Percentiles rank a stretch among this genome's conserved stretches.
phyloP scores from a whole-genome alignment of 2,113 vertebrate species.

The Pterocles orientalis region DNA sequence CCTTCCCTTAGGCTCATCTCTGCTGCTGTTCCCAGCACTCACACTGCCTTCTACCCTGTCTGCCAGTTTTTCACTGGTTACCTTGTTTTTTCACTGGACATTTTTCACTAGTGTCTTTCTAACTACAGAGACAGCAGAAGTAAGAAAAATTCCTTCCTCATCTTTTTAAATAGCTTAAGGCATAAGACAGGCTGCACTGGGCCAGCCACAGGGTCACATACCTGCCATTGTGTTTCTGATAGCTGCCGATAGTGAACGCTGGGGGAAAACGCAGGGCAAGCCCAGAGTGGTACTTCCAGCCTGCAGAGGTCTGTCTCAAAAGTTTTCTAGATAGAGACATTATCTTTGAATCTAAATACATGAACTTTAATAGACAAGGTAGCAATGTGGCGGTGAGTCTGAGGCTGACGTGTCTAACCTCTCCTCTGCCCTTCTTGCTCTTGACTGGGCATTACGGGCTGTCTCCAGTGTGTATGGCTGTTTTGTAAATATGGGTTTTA shows the following conservation, averaged over 20 bases:
- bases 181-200: not conserved
- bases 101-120: not conserved
- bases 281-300: not conserved
- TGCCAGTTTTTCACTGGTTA: not conserved
- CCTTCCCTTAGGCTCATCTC: not conserved
- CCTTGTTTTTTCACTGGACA: not conserved
- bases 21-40: not conserved
- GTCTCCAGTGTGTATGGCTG: not conserved
- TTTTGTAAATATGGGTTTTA: not conserved
- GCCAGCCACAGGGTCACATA: not conserved
- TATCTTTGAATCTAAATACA: not conserved
- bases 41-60: not conserved
- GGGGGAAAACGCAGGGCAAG: not conserved
- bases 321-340: not conserved
- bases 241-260: not conserved
- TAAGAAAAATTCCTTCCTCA: not conserved
- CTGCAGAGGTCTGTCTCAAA: not conserved
- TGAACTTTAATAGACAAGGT: not conserved
- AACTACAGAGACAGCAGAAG: not conserved
- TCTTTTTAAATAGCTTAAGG: not conserved
- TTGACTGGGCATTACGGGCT: not conserved
- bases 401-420: not conserved
- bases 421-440: not conserved
- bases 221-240: rapidly evolving
- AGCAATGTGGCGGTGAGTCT: rapidly evolving